Evolutionary conservation across 2,888 invertebrate species (phyloP).

Genomic region (Nemurella pictetii): DNA sequence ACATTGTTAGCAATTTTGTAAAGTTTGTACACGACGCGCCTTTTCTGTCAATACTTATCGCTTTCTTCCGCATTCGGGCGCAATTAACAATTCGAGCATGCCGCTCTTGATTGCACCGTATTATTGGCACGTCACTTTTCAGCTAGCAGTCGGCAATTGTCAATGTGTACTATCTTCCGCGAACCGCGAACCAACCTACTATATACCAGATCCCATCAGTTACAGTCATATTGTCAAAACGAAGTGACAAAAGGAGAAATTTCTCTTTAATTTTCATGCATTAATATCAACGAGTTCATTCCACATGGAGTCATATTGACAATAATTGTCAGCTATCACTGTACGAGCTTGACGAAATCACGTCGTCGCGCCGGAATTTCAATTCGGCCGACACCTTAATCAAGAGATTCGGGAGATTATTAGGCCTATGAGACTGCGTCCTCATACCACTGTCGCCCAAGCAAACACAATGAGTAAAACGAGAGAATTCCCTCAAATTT

Average conservation of each 20-base stretch:
- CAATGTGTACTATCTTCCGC: background rate
- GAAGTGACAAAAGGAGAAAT: background rate
- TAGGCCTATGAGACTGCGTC: no score
- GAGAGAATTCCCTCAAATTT: no score
- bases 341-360: background rate
- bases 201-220: no score
- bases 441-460: no score
- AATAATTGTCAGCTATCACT: background rate
- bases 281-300: background rate
- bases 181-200: no score
- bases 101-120: background rate
- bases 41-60: conserved; percentile 2
- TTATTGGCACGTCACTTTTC: background rate
- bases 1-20: no score
- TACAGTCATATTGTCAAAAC: background rate
- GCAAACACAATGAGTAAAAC: no score
- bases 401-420: no score
- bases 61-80: conserved; percentile 7
- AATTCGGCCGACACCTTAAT: no score
- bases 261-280: background rate
- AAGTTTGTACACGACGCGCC: no score
- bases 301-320: background rate
- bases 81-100: conserved; percentile 19
- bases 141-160: background rate
- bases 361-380: background rate